Evolutionary conservation across 2,113 vertebrate species (phyloP).

Genomic region (Lepidothrix coronata): DNA sequence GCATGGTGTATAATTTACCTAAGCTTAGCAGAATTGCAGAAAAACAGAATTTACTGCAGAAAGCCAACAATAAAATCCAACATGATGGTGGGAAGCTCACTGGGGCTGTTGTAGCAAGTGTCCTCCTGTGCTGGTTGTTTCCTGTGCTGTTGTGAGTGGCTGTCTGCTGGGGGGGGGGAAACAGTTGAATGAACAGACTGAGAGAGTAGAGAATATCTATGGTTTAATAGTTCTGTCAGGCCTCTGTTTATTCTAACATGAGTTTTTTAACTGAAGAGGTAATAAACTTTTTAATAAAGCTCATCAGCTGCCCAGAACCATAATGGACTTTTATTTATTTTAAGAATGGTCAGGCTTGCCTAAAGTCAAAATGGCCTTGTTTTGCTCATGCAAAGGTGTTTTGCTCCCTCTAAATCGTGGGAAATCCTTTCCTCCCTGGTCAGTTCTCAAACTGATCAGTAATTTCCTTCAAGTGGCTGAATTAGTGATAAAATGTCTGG

Average conservation of each 20-base stretch:
- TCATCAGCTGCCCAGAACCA: neutral
- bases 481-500: neutral
- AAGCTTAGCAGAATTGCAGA: neutral
- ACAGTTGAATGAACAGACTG: neutral
- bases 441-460: neutral
- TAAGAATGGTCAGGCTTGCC: neutral
- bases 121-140: neutral
- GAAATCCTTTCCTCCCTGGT: neutral
- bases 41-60: neutral
- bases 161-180: neutral
- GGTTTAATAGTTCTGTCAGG: neutral
- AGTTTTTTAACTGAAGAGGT: neutral
- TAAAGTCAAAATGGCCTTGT: neutral
- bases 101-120: neutral
- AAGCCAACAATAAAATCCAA: neutral
- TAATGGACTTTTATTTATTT: neutral
- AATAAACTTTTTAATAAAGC: neutral
- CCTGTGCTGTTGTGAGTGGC: neutral
- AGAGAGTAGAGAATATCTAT: neutral
- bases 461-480: neutral
- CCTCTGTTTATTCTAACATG: neutral
- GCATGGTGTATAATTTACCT: neutral
- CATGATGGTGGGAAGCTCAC: neutral
- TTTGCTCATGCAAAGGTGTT: neutral
- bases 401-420: neutral